Conservation (phyloP, 2,888 invertebrate species). For the Agrochola macilenta region DNA sequence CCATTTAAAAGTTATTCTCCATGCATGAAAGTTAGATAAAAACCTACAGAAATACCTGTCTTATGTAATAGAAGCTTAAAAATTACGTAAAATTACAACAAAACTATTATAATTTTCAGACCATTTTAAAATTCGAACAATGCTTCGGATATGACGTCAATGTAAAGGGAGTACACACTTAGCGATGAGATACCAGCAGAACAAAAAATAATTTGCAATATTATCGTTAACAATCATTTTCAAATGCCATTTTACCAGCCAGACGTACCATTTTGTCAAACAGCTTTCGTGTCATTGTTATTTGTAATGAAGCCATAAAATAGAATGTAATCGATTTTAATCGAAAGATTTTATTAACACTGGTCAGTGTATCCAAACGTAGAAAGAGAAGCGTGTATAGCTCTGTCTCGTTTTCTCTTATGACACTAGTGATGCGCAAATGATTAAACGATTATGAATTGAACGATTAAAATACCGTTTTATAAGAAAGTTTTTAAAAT, state of each 20-base stretch:
- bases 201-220: background rate
- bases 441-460: background rate
- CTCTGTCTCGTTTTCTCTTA: conserved; percentile 36
- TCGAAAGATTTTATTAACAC: background rate
- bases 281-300: background rate
- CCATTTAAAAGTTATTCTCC: background rate
- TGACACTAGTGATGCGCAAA: conserved; percentile 49
- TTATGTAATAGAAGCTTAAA: background rate
- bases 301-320: background rate
- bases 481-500: background rate
- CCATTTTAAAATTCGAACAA: conserved; percentile 23
- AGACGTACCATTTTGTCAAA: no score
- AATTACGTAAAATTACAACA: background rate
- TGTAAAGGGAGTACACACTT: background rate
- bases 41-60: background rate
- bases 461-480: background rate
- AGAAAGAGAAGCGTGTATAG: conserved; percentile 24
- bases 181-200: background rate
- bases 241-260: background rate
- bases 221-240: background rate
- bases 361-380: conserved; percentile 57
- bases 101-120: background rate
- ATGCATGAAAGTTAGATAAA: background rate
- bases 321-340: conserved; percentile 8
- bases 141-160: conserved; percentile 46